Evolutionary conservation across 92 coral and sea anemone species (phyloP), one percentile per base, ranked within the genome.

Genomic region (Paramuricea clavata): DNA sequence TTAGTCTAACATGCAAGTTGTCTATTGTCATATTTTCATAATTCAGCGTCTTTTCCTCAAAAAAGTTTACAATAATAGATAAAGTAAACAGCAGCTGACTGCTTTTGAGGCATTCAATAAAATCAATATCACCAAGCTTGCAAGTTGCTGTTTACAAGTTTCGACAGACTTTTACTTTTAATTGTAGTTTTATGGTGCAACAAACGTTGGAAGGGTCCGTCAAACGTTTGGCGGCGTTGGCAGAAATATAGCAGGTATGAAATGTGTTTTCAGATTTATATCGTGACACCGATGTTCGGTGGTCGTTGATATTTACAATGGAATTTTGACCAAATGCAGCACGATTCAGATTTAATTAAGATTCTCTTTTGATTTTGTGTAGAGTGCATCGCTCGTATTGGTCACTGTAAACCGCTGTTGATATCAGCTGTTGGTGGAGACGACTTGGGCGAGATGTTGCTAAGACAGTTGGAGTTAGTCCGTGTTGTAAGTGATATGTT

Each of bases 221-320:
- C 93, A 94, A 93, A 91, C 96, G 71, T 96, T 93, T 77, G 99
- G 99, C 19, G 99, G 99, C 0, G 99, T 96, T 15, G 99, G 98
- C 16, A 88, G 99, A 74, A 96, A 96, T 60, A 81, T 96, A 2
- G 95, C 98, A 65, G 98, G 98, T 95, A 87, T 28, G 62, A 54
- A 54, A 17, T 19, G 62, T 10, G 44, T 39, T 10, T 39, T 4
- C 10, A 39, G 10, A 39, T 39, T 39, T 39, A 57, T 57, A 57
- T n/a, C n/a, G n/a, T n/a, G n/a, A n/a, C n/a, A n/a, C n/a, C n/a
- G n/a, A n/a, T n/a, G n/a, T n/a, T n/a, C n/a, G n/a, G n/a, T n/a
- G n/a, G n/a, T n/a, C n/a, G n/a, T 57, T 33, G 5, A 10, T 64
- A 64, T 64, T 23, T 10, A 64, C 71, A 13, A 10, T 16, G 10